Percentiles rank a stretch among this genome's conserved stretches.
Conservation (phyloP, 2,797 vertebrate species). For the Leptodactylus fallax region DNA sequence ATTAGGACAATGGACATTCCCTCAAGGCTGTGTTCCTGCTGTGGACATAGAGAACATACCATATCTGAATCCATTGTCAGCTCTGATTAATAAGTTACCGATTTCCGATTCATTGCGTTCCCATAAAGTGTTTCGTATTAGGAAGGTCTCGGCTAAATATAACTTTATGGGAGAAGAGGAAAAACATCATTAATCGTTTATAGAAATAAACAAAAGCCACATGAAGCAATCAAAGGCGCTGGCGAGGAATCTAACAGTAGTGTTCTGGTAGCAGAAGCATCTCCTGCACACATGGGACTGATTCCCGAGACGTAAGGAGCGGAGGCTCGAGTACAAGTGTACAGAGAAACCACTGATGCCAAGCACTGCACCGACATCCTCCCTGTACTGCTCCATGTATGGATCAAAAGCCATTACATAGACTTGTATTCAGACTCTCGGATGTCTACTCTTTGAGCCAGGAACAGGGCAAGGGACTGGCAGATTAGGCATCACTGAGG, state of each 20-base stretch:
- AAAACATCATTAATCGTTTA: constrained; percentile 80
- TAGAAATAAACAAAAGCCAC: constrained; percentile 82
- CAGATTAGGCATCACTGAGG: too few species aligned
- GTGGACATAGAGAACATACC: not conserved
- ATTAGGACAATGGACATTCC: not conserved
- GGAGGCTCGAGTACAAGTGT: constrained; percentile 5
- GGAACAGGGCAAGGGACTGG: too few species aligned
- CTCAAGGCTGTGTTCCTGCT: not conserved
- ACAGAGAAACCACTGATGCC: constrained; percentile 2
- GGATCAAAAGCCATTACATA: too few species aligned
- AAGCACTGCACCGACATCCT: not conserved
- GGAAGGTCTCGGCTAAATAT: constrained; percentile 79
- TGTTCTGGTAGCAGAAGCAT: constrained; percentile 76
- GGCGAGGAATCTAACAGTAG: constrained; percentile 81
- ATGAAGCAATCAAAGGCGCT: constrained; percentile 77
- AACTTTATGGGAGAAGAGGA: constrained; percentile 78
- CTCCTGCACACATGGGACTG: constrained; percentile 78
- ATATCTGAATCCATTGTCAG: constrained; percentile 23
- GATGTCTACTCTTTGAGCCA: too few species aligned
- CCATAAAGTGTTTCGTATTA: constrained; percentile 79
- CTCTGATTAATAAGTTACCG: constrained; percentile 34
- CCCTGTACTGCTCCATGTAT: not conserved
- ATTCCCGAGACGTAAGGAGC: constrained; percentile 65
- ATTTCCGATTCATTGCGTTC: constrained; percentile 65
- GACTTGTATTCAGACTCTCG: too few species aligned